Percentiles rank a stretch among this genome's conserved stretches.
phyloP scores from a whole-genome alignment of 2,888 invertebrate genomes.

The Barypeithes pellucidus region DNA sequence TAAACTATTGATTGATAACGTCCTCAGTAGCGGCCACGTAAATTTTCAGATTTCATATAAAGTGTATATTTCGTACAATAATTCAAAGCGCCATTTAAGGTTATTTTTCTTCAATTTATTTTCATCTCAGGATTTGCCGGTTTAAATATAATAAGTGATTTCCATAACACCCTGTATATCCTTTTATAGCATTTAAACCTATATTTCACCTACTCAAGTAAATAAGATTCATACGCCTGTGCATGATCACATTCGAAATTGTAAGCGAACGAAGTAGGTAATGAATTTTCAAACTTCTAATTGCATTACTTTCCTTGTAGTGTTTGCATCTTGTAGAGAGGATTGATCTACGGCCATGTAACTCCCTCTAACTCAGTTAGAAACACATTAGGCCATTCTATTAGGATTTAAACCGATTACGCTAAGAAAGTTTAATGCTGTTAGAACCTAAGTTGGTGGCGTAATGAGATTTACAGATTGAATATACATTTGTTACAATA shows the following conservation, averaged over 20 bases:
- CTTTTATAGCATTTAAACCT: background rate
- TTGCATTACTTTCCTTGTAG: constrained; percentile 55
- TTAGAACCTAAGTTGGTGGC: background rate
- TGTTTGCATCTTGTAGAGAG: constrained; percentile 54
- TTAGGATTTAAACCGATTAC: constrained; percentile 56
- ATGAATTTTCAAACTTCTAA: constrained; percentile 57
- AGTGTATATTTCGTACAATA: too few species aligned
- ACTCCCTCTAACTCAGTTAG: constrained; percentile 54
- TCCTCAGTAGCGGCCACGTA: too few species aligned
- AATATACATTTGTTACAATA: constrained; percentile 4
- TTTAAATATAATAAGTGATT: too few species aligned
- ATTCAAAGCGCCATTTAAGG: too few species aligned
- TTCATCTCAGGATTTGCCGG: too few species aligned
- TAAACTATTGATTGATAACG: too few species aligned
- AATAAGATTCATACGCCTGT: constrained; percentile 22
- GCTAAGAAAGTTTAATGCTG: constrained; percentile 56
- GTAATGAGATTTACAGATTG: constrained; percentile 16
- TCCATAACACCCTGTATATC: too few species aligned
- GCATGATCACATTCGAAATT: constrained; percentile 4
- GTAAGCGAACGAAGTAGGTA: constrained; percentile 36
- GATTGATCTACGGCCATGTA: constrained; percentile 54
- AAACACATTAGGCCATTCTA: constrained; percentile 50
- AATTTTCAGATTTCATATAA: too few species aligned
- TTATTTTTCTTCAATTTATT: too few species aligned
- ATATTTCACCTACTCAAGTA: constrained; percentile 18